A percentile compares a stretch with the other conserved stretches of the same genome.
These are phyloP conservation scores for Morinoia aosen DNA, from an alignment of 2,888 invertebrate species.

Conservation along the genomic window DNA sequence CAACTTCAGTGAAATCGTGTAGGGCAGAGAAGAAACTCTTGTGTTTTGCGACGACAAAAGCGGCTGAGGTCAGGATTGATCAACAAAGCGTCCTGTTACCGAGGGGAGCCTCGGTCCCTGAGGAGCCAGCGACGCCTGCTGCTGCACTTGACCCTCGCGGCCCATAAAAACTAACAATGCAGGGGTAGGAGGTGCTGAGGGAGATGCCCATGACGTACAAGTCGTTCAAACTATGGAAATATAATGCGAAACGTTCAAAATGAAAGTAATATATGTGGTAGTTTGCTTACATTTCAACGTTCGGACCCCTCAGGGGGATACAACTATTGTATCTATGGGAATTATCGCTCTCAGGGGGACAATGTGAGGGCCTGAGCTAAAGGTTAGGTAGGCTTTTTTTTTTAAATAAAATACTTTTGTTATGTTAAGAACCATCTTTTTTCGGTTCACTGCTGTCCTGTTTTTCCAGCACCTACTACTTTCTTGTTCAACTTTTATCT, in stretches of 20 bases:
- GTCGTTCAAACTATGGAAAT: not conserved
- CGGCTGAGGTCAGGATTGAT: not conserved
- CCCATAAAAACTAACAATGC: not conserved
- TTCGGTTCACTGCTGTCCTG: no score
- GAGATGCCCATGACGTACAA: not conserved
- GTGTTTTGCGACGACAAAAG: not conserved
- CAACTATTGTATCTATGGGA: no score
- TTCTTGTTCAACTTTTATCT: no score
- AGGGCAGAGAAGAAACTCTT: not conserved
- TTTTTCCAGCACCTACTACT: no score
- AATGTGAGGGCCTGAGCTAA: no score
- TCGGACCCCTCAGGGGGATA: no score
- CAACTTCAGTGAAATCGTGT: not conserved
- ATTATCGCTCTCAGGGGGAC: no score
- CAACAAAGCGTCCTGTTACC: slow-evolving; percentile 23
- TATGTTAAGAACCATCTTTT: no score
- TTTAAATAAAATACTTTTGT: no score
- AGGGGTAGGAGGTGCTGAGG: not conserved
- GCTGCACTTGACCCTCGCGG: not conserved
- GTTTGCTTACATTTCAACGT: no score
- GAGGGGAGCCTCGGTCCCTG: not conserved
- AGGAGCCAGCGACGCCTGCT: not conserved
- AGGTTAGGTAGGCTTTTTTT: no score
- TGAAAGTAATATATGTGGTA: not conserved
- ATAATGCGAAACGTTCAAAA: not conserved